Percentiles rank a stretch among this genome's conserved stretches.
Evolutionary conservation across 2,888 invertebrate genomes (phyloP).

Genomic region (Dorcus parallelipipedus): DNA sequence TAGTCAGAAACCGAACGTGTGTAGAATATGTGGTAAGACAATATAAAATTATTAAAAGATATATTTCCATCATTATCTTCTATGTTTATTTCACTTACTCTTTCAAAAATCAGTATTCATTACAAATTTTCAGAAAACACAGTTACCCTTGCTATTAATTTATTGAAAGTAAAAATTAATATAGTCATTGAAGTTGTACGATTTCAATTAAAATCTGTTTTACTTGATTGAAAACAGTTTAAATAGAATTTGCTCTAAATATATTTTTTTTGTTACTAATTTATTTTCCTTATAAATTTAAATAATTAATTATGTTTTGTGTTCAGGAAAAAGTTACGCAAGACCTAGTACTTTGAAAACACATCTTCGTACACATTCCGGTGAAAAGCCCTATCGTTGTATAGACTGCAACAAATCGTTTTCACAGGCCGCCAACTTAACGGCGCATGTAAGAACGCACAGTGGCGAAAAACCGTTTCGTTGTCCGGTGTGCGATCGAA

Average conservation of each 20-base stretch:
- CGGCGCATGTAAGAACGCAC: slow-evolving; percentile 94
- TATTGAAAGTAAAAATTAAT: no score
- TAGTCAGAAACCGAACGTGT: slow-evolving; percentile 81
- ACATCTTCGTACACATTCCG: slow-evolving; percentile 93
- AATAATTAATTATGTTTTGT: neutral
- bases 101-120: no score
- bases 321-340: slow-evolving; percentile 79
- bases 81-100: no score
- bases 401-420: slow-evolving; percentile 95
- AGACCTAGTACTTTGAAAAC: slow-evolving; percentile 96
- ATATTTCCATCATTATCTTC: no score
- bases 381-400: slow-evolving; percentile 89
- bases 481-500: slow-evolving; percentile 94
- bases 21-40: slow-evolving; percentile 78
- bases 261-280: neutral
- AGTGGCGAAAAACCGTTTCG: slow-evolving; percentile 97
- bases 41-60: no score
- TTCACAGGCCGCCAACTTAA: slow-evolving; percentile 97
- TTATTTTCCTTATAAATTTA: neutral
- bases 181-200: no score
- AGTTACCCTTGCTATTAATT: no score
- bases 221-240: neutral
- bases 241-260: neutral
- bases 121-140: no score
- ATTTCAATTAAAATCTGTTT: no score